A percentile compares a stretch with the other conserved stretches of the same genome.
These are phyloP conservation scores for Zaprionus vittiger DNA, from an alignment of 1,140 invertebrate genomes.

Conservation along the genomic window DNA sequence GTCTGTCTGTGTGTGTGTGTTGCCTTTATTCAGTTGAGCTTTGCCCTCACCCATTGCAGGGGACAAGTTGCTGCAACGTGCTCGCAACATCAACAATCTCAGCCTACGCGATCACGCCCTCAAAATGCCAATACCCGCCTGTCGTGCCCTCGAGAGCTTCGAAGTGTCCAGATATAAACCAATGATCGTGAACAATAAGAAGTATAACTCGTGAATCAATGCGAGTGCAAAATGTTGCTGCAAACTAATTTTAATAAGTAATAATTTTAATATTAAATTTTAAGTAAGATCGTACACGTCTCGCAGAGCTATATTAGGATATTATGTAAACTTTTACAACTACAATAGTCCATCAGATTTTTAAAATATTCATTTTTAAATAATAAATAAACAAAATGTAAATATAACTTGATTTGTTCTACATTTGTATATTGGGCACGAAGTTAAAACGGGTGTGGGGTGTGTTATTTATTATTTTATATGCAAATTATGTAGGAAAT, in stretches of 20 bases:
- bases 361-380: background rate
- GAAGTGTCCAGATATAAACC: conserved; percentile 5
- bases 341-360: background rate
- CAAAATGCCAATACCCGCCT: conserved; percentile 60
- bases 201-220: background rate
- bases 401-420: background rate
- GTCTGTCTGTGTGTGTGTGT: background rate
- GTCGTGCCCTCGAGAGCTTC: conserved; percentile 50
- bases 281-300: no score
- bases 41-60: conserved; percentile 44
- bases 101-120: conserved; percentile 51
- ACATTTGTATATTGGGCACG: no score
- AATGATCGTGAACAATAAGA: conserved; percentile 21
- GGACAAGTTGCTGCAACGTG: conserved; percentile 55
- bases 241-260: background rate
- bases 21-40: background rate
- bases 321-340: background rate
- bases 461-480: no score
- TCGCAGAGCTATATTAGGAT: no score
- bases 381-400: background rate
- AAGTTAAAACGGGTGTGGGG: no score
- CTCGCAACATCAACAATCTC: conserved; percentile 43
- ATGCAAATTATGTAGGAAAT: no score
- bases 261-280: background rate
- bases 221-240: background rate